Percentiles rank a stretch among this genome's conserved stretches.
Conservation (phyloP, 2,797 vertebrate species). For the Iguana delicatissima region DNA sequence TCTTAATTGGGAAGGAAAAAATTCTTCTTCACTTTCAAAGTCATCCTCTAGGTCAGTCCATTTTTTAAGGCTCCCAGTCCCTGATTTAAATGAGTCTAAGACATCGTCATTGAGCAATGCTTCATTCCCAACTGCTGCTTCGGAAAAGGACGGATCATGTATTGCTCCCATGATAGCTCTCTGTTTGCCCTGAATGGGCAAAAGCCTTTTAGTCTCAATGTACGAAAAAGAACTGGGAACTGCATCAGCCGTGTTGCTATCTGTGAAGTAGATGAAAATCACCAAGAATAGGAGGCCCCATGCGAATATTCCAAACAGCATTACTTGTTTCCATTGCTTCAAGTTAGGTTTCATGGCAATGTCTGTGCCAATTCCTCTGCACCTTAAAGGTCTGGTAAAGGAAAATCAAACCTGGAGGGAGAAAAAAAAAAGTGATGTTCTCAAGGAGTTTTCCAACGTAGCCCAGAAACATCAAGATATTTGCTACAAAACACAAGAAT, state of each 20-base stretch:
- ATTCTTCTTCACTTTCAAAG: conserved; percentile 76
- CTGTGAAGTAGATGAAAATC: conserved; percentile 95
- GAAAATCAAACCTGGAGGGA: conserved; percentile 74
- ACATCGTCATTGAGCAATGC: conserved; percentile 67
- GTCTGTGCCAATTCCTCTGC: conserved; percentile 62
- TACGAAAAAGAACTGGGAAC: conserved; percentile 87
- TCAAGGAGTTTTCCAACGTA: conserved; percentile 39
- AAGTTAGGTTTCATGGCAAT: conserved; percentile 86
- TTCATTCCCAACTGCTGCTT: conserved; percentile 65
- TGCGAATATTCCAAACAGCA: conserved; percentile 90
- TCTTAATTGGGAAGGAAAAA: conserved; percentile 74
- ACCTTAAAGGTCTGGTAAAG: conserved; percentile 57
- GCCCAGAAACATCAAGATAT: conserved; percentile 24
- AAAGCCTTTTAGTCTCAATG: conserved; percentile 88
- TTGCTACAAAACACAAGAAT: neutral
- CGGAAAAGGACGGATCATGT: conserved; percentile 77
- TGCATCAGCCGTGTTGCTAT: conserved; percentile 87
- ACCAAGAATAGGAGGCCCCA: conserved; percentile 95
- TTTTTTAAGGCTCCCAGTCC: conserved; percentile 72
- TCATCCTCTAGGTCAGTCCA: conserved; percentile 77
- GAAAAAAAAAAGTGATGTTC: conserved; percentile 61
- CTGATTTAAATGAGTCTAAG: conserved; percentile 66
- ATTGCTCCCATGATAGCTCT: conserved; percentile 84
- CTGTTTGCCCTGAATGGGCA: conserved; percentile 88
- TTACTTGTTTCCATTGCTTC: conserved; percentile 91